A percentile compares a stretch with the other conserved stretches of the same genome.
These are phyloP conservation scores for Megaceryle alcyon DNA, from an alignment of 2,797 vertebrate species.

Conservation along the genomic window DNA sequence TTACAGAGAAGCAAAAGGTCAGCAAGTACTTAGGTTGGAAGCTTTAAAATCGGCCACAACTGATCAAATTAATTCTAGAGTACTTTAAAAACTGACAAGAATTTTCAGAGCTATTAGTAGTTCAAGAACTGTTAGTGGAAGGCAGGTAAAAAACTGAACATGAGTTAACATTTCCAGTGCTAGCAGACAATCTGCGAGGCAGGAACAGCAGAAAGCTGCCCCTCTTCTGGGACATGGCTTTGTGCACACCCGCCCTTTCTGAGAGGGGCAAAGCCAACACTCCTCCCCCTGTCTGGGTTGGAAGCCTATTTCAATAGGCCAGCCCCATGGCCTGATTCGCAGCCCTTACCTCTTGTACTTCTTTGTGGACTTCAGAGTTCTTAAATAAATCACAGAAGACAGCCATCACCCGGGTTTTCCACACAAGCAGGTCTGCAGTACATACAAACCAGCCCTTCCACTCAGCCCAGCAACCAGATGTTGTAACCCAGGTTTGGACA, in stretches of 20 bases:
- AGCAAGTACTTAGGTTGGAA: neutral
- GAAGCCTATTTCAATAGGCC: neutral
- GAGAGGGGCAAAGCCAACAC: neutral
- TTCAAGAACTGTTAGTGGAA: neutral
- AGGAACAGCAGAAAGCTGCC: neutral
- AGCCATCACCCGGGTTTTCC: neutral
- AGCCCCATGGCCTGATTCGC: neutral
- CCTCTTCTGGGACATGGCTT: neutral
- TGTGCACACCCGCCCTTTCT: neutral
- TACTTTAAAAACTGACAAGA: slow-evolving; percentile 25
- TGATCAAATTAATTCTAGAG: neutral
- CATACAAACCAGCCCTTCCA: neutral
- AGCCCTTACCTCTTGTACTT: neutral
- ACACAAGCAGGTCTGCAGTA: neutral
- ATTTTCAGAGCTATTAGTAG: slow-evolving; percentile 20
- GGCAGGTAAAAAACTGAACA: neutral
- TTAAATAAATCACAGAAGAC: neutral
- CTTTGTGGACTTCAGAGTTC: neutral
- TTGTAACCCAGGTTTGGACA: neutral
- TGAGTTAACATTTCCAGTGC: neutral
- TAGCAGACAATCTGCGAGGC: neutral
- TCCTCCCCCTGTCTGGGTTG: neutral
- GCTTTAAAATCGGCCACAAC: neutral
- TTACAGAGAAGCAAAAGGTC: slow-evolving; percentile 36
- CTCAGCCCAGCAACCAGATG: neutral